Evolutionary conservation across 2,888 invertebrate genomes (phyloP), one percentile per base, ranked within the genome.

Genomic region (Trypoxylon attenuatum): DNA sequence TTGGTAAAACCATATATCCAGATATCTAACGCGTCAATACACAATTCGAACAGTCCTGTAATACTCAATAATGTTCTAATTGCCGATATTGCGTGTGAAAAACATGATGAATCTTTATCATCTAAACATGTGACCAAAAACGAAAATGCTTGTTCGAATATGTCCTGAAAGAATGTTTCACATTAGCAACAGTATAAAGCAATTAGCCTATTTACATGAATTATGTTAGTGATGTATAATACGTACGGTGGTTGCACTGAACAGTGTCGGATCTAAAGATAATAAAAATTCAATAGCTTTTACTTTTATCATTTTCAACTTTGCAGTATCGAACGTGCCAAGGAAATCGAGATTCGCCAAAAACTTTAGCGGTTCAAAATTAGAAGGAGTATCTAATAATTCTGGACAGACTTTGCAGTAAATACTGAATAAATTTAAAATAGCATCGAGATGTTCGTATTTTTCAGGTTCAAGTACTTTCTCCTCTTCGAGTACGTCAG

Each of bases 41-140:
- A 90, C 16, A 89, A 89, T 79, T 92, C 91, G 81, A 94, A 94
- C 69, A 93, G 88, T 3, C 89, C 89, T 0, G 91, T 91, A 59
- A 89, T 91, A 73, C 88, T 89, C 21, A 94, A 89, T 59, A 94
- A 89, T 47, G 87, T 88, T 45, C 86, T 86, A 21, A 93, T 83
- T 2, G 91, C 88, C 46, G 87, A 84, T 57, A 90, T 90, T 2
- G 90, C 89, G 82, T 90, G 64, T 2, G 51, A 52, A 10, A 73
- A 60, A 2, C 73, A 41, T 5, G 57, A 23, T 16, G 53, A 54
- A 10, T 61, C 42, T 41, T 76, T 27, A 53, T 71, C 47, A n/a
- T 71, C 73, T 18, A 80, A 60, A 38, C 74, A 46, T n/a, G 73
- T 65, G 39, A 85, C 60, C 29, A 87, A 69, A 67, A 85, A 83